These are phyloP conservation scores for Dryomyza anilis DNA, from an alignment of 2,888 invertebrate genomes.

Conservation along the genomic window DNA sequence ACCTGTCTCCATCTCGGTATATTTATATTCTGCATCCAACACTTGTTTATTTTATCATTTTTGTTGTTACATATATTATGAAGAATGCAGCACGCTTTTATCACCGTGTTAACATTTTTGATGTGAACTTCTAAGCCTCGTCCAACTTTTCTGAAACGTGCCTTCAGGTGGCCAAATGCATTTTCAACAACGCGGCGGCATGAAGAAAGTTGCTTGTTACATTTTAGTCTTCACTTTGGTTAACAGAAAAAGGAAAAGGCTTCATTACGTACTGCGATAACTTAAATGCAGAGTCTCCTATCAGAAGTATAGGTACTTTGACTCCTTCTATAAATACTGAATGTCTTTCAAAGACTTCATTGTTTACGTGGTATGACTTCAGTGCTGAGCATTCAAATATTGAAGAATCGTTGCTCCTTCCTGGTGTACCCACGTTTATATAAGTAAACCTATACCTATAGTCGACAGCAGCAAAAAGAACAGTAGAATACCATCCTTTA, in stretches of 20 bases:
- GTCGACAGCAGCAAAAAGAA: constrained; percentile 23
- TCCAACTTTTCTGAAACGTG: neutral
- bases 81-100: neutral
- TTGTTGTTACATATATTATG: too few relatives aligned
- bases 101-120: neutral
- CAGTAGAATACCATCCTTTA: constrained; percentile 25
- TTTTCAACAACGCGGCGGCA: too few relatives aligned
- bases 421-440: constrained; percentile 22
- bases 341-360: neutral
- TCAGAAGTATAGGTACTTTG: neutral
- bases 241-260: neutral
- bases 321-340: neutral
- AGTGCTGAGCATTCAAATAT: constrained; percentile 30
- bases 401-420: constrained; percentile 23
- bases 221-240: too few relatives aligned
- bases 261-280: neutral
- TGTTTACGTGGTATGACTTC: constrained; percentile 2
- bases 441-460: neutral
- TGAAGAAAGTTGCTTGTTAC: too few relatives aligned
- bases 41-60: neutral
- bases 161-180: neutral
- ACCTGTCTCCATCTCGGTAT: too few relatives aligned
- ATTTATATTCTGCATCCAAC: neutral
- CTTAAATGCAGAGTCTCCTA: neutral
- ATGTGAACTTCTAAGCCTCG: neutral